A percentile compares a stretch with the other conserved stretches of the same genome.
These are phyloP conservation scores for Cyrtodaria siliqua DNA, from an alignment of 2,888 invertebrate species.

Conservation along the genomic window DNA sequence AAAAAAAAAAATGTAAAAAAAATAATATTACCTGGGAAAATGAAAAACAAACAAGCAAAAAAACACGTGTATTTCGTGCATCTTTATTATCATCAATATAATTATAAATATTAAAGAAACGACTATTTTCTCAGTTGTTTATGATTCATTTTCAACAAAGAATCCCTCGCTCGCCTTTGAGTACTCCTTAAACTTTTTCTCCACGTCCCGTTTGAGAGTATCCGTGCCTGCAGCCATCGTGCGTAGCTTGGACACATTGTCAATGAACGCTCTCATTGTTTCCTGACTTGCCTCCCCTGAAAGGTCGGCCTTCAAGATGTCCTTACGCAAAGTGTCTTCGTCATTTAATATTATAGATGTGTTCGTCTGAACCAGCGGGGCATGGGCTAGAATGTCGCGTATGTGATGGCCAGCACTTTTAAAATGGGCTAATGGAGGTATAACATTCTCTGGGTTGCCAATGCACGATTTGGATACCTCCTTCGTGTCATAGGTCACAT, in stretches of 20 bases:
- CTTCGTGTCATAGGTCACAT: conserved; percentile 66
- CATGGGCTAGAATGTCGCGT: conserved; percentile 68
- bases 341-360: conserved; percentile 71
- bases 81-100: no score
- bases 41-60: no score
- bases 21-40: no score
- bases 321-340: conserved; percentile 70
- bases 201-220: conserved; percentile 70
- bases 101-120: no score
- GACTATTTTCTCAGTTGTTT: no score
- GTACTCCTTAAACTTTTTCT: conserved; percentile 69
- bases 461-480: conserved; percentile 67
- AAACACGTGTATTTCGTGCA: no score
- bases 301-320: conserved; percentile 73
- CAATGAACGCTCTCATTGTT: conserved; percentile 66
- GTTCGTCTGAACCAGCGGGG: conserved; percentile 70
- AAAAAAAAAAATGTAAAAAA: no score
- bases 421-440: conserved; percentile 70
- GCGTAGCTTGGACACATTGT: conserved; percentile 73
- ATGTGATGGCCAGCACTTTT: conserved; percentile 72
- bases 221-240: conserved; percentile 69
- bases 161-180: conserved; percentile 73
- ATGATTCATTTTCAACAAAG: conserved; percentile 44
- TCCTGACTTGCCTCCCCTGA: conserved; percentile 64
- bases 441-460: conserved; percentile 67